Base-by-base conservation (phyloP, 2,888 invertebrate genomes). In the Apeira syringaria region DNA sequence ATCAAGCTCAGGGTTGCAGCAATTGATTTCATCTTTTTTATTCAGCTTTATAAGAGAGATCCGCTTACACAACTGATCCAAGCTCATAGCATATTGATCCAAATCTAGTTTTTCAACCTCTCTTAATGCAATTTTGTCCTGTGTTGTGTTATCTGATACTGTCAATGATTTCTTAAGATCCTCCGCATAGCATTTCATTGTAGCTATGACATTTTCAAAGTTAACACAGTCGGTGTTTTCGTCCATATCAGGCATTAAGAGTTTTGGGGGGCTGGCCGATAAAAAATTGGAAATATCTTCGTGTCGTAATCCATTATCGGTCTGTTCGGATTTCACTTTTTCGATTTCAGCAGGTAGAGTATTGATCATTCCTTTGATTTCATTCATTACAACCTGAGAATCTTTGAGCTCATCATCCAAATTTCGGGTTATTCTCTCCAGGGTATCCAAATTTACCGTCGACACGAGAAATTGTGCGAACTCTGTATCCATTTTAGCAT, bases 11-110 rank as follows among this genome's bases (percentile, higher is more conserved):
- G 53, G 36, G 58, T 74, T 80, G 37, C 65, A 76, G 5, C 61
- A 61, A n/a, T 48, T 59, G 1, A 45, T 51, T n/a, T 69, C 63
- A 32, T 65, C 61, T 9, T 49, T 64, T 32, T 70, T 74, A 24
- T 52, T 69, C 1, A 80, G 38, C 44, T 81, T 83, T 2, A 88
- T 68, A 30, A 74, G 76, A 0, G 68, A 64, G 20, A 87, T 50
- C 2, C 78, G 72, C 50, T 86, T 85, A n/a, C 68, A 61, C n/a
- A 87, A 56, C 24, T 80, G 73, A 33, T 84, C 78, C 28, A 89
- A 55, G 41, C 72, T 82, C 0, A 56, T 37, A 2, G 81, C 81
- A 62, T 83, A 86, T 27, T 77, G 68, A 10, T 70, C 68, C 28
- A 85, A 53, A 39, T 88, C 69, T 24, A 87, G 40, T 9, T 61